Evolutionary conservation across 2,797 vertebrate species (phyloP), one percentile per base, ranked within the genome.

Genomic region (Leptatherina wallacei): DNA sequence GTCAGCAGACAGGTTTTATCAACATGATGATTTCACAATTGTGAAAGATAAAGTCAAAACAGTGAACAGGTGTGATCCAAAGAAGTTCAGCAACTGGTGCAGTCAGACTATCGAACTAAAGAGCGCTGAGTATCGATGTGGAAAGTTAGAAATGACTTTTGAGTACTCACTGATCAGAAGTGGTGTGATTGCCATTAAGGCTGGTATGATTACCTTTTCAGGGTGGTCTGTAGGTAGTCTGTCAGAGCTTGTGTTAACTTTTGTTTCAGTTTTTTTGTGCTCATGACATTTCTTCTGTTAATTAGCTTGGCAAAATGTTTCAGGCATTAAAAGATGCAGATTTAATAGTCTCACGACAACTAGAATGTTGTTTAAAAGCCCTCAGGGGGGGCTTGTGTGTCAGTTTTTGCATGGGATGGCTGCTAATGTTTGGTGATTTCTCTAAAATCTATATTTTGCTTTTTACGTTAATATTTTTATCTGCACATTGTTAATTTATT

Each of bases 201-300:
- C 3, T 52, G 49, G 22, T 24, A 27, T 24, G 11, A 13, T 27
- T 51, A 8, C 49, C n/a, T 24, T 52, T 52, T n/a, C 8, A 27
- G 11, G 49, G 12, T 6, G 11, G 49, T 27, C 10, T 42, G 40
- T 22, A 1, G 4, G 24, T 42, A 13, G 49, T 51, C 49, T 24
- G 10, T 51, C 51, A 4, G 22, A 11, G 27, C 51, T 20, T 20
- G 40, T 61, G n/a, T 8, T 42, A 14, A 56, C 24, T 7, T 2
- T 27, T 32, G 30, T 72, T 61, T 59, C 14, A 56, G 36, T 24
- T 56, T 24, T 66, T 68, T 38, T 10, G 13, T 12, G 33, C 9
- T 10, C 12, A 3, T 40, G 13, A 3, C 61, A 18, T 68, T 3
- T 40, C 66, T 52, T 73, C n/a, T 71, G 16, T 11, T 27, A 18